Conservation (phyloP, 2,797 vertebrate genomes). For the Rhynchonycteris naso region DNA sequence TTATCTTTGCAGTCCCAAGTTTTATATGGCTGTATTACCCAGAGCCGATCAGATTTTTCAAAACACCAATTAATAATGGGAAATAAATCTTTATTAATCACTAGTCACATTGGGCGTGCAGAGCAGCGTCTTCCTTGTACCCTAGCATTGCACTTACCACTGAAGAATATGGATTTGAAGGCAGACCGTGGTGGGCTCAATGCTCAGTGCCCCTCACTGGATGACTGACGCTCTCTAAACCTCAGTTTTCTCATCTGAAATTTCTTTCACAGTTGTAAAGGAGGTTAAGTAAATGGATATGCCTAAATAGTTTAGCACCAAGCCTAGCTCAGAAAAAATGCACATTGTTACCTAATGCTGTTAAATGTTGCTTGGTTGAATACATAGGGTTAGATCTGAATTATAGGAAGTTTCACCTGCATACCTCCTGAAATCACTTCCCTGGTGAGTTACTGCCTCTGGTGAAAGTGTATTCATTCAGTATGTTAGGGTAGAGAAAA, state of each 20-base stretch:
- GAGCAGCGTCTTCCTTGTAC: neutral
- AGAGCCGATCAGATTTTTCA: slow-evolving; percentile 37
- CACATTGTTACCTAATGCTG: neutral
- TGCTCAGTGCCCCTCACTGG: neutral
- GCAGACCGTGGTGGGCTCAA: neutral
- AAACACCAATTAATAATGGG: neutral
- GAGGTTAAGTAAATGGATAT: neutral
- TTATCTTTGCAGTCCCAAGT: neutral
- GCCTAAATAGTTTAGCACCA: neutral
- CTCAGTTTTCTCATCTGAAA: neutral
- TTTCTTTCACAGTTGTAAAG: neutral
- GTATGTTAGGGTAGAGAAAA: neutral
- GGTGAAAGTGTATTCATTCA: neutral
- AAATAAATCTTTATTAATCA: slow-evolving; percentile 22
- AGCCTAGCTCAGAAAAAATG: neutral
- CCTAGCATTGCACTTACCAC: neutral
- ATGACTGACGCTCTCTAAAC: neutral
- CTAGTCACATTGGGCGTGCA: neutral
- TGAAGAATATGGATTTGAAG: neutral
- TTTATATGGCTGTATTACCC: neutral
- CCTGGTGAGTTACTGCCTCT: neutral
- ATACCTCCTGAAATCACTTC: neutral
- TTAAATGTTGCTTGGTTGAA: slow-evolving; percentile 27
- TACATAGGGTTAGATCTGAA: neutral
- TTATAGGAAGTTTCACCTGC: neutral